Base-by-base conservation (phyloP, 2,113 vertebrate species). In the Notarius lentiginosus region DNA sequence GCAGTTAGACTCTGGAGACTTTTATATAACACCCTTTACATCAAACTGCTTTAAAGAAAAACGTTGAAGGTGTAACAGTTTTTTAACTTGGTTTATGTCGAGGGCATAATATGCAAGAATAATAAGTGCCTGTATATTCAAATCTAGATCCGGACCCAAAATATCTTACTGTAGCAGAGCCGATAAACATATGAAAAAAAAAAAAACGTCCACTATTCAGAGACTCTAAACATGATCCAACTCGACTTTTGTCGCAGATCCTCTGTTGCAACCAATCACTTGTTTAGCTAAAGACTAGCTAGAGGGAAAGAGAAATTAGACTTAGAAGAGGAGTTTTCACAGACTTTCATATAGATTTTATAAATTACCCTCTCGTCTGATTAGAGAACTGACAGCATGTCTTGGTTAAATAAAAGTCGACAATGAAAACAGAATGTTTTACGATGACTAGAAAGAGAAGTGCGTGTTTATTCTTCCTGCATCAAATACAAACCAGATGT, bases 21-120 rank as follows among this genome's bases (percentile, higher is more conserved):
- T 51, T 83, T 53, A 83, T 83, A 79, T 17, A 58, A 66, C 41
- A 65, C 24, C 63, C 60, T 83, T 83, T 68, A 68, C n/a, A 68
- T 66, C 24, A 83, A 83, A n/a, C 22, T 66, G 24, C 49, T 14
- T 68, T 72, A 55, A 24, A n/a, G n/a, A 47, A 82, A 27, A 34
- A 79, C 27, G 24, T 55, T 79, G n/a, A 27, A 79, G 14, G 11
- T 79, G 24, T 79, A 7, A 79, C 27, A 27, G 49, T 11, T 56
- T 79, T 79, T 34, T 34, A 5, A 34, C 30, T 30, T 58, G n/a
- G 7, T 20, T 79, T 34, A 18, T 34, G 7, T 79, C 6, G 2
- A 79, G 27, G 77, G 27, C 27, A 58, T 27, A 60, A 34, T 60
- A 30, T 60, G 30, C 6, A 41, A 61, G 18, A 81, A 47, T 5